phyloP scores from a whole-genome alignment of 2,113 vertebrate genomes.

The Silurus asotus region DNA sequence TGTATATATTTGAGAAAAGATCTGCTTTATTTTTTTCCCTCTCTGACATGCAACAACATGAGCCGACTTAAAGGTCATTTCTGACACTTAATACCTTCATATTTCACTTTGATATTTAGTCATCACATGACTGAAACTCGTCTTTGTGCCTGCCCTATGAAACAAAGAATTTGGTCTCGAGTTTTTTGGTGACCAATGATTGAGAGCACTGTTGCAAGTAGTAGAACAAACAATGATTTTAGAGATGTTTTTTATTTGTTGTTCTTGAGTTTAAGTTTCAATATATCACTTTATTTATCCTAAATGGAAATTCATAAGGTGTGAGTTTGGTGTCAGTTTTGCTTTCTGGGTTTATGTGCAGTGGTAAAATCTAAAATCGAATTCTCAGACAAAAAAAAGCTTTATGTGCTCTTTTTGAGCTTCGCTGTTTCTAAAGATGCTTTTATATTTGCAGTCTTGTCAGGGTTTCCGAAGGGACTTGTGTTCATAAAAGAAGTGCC shows the following conservation, averaged over 20 bases:
- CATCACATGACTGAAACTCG: background rate
- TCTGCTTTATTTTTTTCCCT: background rate
- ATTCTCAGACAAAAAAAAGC: too few relatives aligned
- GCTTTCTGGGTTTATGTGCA: background rate
- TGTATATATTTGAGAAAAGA: background rate
- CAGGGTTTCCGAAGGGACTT: too few relatives aligned
- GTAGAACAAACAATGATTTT: background rate
- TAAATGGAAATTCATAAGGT: background rate
- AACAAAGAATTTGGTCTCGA: background rate
- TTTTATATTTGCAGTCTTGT: too few relatives aligned
- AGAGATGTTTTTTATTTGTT: background rate
- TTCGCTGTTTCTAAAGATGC: too few relatives aligned
- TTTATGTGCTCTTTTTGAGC: too few relatives aligned
- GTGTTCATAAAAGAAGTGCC: too few relatives aligned
- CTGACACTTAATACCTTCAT: conserved; percentile 12
- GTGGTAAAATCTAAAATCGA: too few relatives aligned
- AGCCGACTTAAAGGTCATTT: conserved; percentile 8
- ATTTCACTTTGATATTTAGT: conserved; percentile 19
- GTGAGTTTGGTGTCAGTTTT: background rate
- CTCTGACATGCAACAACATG: background rate
- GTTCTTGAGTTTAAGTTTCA: too few relatives aligned
- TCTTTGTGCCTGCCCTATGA: background rate
- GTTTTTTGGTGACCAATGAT: background rate
- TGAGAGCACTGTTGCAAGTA: background rate
- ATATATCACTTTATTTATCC: too few relatives aligned